Base-by-base conservation (phyloP, 2,113 vertebrate genomes). In the Thamnaconus septentrionalis region DNA sequence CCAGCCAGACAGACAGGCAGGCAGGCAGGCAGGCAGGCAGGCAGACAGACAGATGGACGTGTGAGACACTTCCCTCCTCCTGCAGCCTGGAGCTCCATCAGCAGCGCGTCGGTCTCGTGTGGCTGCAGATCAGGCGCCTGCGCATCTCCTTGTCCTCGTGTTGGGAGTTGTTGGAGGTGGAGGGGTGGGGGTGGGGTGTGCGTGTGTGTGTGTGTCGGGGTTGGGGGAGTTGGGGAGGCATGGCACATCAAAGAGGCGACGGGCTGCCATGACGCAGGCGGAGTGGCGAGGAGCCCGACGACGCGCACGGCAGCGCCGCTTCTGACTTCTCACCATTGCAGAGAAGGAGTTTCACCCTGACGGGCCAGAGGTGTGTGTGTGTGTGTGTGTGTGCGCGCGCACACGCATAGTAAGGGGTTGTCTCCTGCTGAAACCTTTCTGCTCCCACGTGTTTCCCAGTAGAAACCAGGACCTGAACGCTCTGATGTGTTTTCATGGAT, bases 191-290 rank as follows among this genome's bases (percentile, higher is more conserved):
- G 18, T 1, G 1, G 18, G 18, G 18, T 31, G 18, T 31, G 18
- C 18, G 18, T 31, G 18, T 31, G 18, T 31, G 18, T 31, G 18
- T 31, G 18, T 31, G 18, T 31, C 18, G 18, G 18, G 18, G 2
- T 31, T 31, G 18, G 18, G 18, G 18, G 18, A 2, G 18, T 31
- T 2, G 18, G 18, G 18, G 18, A 71, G 73, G 75, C 58, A 56
- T 69, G 78, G 68, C 79, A 59, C 18, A 78, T 80, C 72, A 73
- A 62, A 74, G 76, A 73, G 49, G 65, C 73, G 39, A 57, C 77
- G 59, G 76, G 68, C 77, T 74, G 73, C 68, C 85, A 66, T 87
- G 84, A 88, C 77, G 81, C 82, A 85, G 76, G 72, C 64, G 56
- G 53, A 77, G 18, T 31, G 18, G 18, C 18, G 75, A 76, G 62